These are phyloP conservation scores for Ochropleura plecta DNA, from an alignment of 2,888 invertebrate species.

Conservation along the genomic window DNA sequence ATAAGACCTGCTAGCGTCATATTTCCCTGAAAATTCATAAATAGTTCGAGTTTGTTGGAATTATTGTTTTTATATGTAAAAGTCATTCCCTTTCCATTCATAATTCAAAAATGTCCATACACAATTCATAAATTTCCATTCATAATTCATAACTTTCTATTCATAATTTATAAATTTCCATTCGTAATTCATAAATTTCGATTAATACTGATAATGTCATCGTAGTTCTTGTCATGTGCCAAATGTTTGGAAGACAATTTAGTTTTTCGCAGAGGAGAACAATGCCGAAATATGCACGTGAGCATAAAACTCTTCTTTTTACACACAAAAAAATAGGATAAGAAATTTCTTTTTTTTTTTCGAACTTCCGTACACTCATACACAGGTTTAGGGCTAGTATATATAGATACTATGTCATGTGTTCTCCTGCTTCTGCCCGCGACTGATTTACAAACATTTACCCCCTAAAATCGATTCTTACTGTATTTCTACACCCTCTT, in stretches of 20 bases:
- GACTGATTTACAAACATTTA: neutral
- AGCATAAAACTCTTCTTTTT: neutral
- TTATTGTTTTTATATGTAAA: neutral
- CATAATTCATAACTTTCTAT: too few species aligned
- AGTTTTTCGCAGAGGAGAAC: neutral
- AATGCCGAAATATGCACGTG: conserved; percentile 19
- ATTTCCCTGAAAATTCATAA: conserved; percentile 31
- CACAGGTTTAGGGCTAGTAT: neutral
- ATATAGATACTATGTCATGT: neutral
- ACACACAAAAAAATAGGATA: neutral
- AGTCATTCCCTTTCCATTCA: neutral
- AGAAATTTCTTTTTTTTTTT: neutral
- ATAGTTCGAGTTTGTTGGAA: neutral
- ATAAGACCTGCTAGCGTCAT: neutral
- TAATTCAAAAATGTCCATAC: too few species aligned
- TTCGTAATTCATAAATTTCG: too few species aligned
- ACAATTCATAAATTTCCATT: too few species aligned
- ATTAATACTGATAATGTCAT: neutral
- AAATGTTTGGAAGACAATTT: neutral
- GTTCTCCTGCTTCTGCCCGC: neutral
- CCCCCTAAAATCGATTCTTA: neutral
- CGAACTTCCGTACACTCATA: neutral
- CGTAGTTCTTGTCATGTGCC: neutral
- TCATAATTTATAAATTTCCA: too few species aligned
- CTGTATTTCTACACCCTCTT: neutral